Base-by-base conservation (phyloP, 1,140 invertebrate genomes). In the Pseudomyrmex flavicornis region DNA sequence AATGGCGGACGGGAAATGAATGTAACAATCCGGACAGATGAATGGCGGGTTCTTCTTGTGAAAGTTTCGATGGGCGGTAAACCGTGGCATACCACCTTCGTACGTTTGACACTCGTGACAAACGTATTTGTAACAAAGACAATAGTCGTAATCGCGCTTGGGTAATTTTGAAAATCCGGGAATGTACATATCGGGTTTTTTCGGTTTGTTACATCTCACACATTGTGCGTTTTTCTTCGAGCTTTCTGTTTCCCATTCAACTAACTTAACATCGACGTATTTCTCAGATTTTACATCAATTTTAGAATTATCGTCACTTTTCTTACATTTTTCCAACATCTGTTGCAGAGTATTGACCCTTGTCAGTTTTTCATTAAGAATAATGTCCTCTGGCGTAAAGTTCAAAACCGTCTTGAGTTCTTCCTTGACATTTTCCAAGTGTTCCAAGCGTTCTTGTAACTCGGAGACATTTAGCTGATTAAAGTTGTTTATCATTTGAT, bases 11-110 rank as follows among this genome's bases (percentile, higher is more conserved):
- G 63, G 0, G 58, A 90, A 93, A n/a, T 65, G 88, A 7, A 66
- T 48, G 1, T 88, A 87, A 52, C 93, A 94, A 17, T 93, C 92
- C 0, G 93, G 93, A 72, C 93, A 94, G 2, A 50, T 15, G 10
- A 87, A 92, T 5, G 88, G 90, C 5, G 82, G 59, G 3, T 85
- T 63, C 44, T 88, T 91, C 1, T 89, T 88, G 52, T 94, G 93
- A 50, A 91, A 93, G 13, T 89, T 91, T n/a, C 92, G 52, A 77
- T 94, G 93, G 0, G 88, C 82, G 13, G 80, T 59, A 46, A 93
- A 92, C 2, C 90, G 89, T 0, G 65, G 15, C 0, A 50, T 20
- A 20, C 46, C 91, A 5, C 90, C 93, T 62, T 94, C 92, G 17
- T 89, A 92, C 1, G 87, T 85, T 44, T 85, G 76, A 63, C 93